phyloP scores from a whole-genome alignment of 2,797 vertebrate genomes.

The Notoglanidium macrostoma region DNA sequence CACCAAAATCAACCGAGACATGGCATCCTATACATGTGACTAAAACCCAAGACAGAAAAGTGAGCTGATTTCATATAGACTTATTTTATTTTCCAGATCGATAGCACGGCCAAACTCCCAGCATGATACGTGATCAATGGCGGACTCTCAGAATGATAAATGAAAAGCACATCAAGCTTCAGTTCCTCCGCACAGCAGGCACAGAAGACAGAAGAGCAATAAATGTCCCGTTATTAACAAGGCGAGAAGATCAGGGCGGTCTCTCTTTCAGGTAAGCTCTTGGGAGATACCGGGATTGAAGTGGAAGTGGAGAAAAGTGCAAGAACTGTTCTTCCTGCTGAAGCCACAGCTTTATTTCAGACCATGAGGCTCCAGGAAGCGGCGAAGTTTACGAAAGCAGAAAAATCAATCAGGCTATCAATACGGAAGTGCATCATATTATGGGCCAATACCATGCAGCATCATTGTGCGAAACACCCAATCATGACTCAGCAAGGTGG shows the following conservation, averaged over 20 bases:
- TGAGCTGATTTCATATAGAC: slow-evolving; percentile 46
- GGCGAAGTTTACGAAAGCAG: slow-evolving; percentile 46
- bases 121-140: slow-evolving; percentile 69
- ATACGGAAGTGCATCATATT: slow-evolving; percentile 61
- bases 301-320: slow-evolving; percentile 8
- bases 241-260: slow-evolving; percentile 20
- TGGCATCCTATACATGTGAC: background rate
- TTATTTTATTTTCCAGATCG: slow-evolving; percentile 52
- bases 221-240: slow-evolving; percentile 51
- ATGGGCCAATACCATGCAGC: slow-evolving; percentile 50
- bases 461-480: slow-evolving; percentile 31
- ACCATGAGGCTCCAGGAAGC: slow-evolving; percentile 37
- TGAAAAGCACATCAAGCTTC: slow-evolving; percentile 60
- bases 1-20: background rate
- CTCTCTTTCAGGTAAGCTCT: slow-evolving; percentile 17
- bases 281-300: slow-evolving; percentile 14
- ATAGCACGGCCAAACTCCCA: slow-evolving; percentile 58
- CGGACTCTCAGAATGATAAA: slow-evolving; percentile 68
- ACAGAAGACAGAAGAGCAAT: slow-evolving; percentile 48
- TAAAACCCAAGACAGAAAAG: slow-evolving; percentile 37
- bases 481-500: slow-evolving; percentile 50
- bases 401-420: slow-evolving; percentile 61
- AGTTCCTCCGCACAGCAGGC: slow-evolving; percentile 32
- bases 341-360: slow-evolving; percentile 43
- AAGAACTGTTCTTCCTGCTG: slow-evolving; percentile 38